Evolutionary conservation across 2,888 invertebrate genomes (phyloP).

Genomic region (Beris chalybata): DNA sequence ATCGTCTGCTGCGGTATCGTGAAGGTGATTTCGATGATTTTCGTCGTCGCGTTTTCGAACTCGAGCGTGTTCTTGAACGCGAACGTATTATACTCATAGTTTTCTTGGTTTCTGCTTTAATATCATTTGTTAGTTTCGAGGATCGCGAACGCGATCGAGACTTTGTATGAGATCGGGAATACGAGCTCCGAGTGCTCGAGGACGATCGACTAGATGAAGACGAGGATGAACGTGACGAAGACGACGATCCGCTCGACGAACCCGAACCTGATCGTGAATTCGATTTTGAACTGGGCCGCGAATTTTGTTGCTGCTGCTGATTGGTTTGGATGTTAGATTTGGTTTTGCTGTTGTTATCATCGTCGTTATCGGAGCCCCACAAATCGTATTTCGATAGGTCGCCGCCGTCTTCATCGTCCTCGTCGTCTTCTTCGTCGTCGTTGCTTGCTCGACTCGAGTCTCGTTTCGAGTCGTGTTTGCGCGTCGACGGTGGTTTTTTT

Average conservation of each 20-base stretch:
- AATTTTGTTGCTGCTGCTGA: conserved; percentile 33
- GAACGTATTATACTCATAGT: conserved; percentile 27
- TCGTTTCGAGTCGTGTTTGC: conserved; percentile 17
- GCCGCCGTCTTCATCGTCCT: conserved; percentile 64
- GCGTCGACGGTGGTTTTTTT: conserved; percentile 57
- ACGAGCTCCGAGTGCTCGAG: conserved; percentile 37
- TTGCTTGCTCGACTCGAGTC: conserved; percentile 34
- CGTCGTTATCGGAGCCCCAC: conserved; percentile 68
- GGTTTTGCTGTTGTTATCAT: background rate
- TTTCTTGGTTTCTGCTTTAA: conserved; percentile 33
- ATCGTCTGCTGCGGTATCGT: conserved; percentile 39
- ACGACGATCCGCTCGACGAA: conserved; percentile 24
- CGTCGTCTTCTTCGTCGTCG: conserved; percentile 56
- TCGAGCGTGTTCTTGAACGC: conserved; percentile 43
- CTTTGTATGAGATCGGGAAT: conserved; percentile 41
- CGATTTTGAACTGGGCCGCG: conserved; percentile 31
- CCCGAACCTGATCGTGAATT: conserved; percentile 41
- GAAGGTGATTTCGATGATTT: conserved; percentile 40
- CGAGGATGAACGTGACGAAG: conserved; percentile 31
- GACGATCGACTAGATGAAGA: conserved; percentile 31
- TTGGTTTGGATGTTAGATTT: conserved; percentile 19
- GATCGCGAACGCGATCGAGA: conserved; percentile 41
- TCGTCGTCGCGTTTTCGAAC: conserved; percentile 36
- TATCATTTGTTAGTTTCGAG: conserved; percentile 29
- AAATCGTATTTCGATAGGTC: conserved; percentile 80